Percentiles rank a stretch among this genome's conserved stretches.
phyloP scores from a whole-genome alignment of 1,140 invertebrate genomes.

The Solenopsis invicta region DNA sequence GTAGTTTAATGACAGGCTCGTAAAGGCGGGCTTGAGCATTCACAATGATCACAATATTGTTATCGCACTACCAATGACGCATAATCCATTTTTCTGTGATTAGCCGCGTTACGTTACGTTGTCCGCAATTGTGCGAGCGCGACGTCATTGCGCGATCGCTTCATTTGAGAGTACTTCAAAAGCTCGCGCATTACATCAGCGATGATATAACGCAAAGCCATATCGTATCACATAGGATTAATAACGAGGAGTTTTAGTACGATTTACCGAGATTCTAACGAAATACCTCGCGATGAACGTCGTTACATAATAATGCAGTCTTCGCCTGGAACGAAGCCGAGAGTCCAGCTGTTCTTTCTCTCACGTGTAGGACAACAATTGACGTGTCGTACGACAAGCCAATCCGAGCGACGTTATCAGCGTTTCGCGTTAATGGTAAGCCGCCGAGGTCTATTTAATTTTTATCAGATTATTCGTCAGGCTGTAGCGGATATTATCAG shows the following conservation, averaged over 20 bases:
- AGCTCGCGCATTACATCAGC: constrained; percentile 11
- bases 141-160: background rate
- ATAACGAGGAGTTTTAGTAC: constrained; percentile 22
- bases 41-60: background rate
- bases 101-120: background rate
- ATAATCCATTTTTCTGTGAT: constrained; percentile 2
- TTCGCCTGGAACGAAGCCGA: background rate
- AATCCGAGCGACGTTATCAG: background rate
- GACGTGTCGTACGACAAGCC: background rate
- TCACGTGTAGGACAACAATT: too few species aligned
- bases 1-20: constrained; percentile 29
- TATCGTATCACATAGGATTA: constrained; percentile 13
- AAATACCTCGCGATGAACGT: constrained; percentile 9
- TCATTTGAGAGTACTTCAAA: background rate
- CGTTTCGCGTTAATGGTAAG: background rate
- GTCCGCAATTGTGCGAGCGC: background rate
- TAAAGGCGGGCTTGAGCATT: constrained; percentile 5
- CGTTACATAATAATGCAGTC: constrained; percentile 31
- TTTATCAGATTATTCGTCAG: constrained; percentile 39
- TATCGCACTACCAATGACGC: background rate
- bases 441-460: constrained; percentile 7
- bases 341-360: background rate
- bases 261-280: constrained; percentile 24
- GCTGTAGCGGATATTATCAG: constrained; percentile 1
- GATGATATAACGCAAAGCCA: constrained; percentile 22